phyloP scores from a whole-genome alignment of 1,140 invertebrate species.

The Pinna nobilis region DNA sequence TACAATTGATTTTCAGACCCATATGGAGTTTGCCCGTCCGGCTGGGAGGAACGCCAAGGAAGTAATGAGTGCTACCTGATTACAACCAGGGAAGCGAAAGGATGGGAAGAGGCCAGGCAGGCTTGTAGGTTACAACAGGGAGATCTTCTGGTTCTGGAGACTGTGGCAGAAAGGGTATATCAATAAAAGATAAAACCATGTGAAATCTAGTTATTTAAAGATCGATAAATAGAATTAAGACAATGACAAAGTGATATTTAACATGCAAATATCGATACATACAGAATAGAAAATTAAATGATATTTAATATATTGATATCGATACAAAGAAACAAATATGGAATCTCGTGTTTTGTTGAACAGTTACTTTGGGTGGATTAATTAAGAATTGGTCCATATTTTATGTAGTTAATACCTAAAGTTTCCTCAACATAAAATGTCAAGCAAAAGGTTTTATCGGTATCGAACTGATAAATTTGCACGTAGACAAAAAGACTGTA shows the following conservation, averaged over 20 bases:
- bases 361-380: too few species aligned
- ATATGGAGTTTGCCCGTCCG: conserved; percentile 48
- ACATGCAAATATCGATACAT: background rate
- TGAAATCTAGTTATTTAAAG: background rate
- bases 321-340: too few species aligned
- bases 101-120: conserved; percentile 44
- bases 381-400: too few species aligned
- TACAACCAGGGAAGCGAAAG: conserved; percentile 40
- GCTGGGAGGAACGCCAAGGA: conserved; percentile 48
- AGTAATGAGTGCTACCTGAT: conserved; percentile 54
- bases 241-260: background rate
- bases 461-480: too few species aligned
- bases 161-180: conserved; percentile 45
- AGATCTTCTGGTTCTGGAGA: conserved; percentile 49
- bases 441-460: too few species aligned
- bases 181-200: too few species aligned
- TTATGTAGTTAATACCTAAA: too few species aligned
- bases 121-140: conserved; percentile 47
- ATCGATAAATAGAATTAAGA: background rate
- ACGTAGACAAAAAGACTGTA: too few species aligned
- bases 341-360: too few species aligned
- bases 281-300: background rate
- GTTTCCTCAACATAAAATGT: too few species aligned
- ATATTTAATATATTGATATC: too few species aligned
- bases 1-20: conserved; percentile 13